phyloP scores from a whole-genome alignment of 2,888 invertebrate genomes.

The Conistra vaccinii region DNA sequence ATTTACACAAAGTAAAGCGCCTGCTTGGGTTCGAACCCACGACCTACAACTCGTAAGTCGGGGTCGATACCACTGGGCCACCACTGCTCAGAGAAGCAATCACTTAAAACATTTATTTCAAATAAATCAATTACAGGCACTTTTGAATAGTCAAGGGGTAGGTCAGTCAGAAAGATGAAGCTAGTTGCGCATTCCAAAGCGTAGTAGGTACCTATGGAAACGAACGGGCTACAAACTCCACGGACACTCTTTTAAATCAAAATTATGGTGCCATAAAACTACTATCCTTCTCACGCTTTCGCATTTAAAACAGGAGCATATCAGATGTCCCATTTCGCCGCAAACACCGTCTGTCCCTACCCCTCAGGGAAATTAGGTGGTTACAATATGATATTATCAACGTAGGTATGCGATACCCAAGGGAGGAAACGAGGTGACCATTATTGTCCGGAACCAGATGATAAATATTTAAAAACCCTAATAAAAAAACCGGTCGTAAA shows the following conservation, averaged over 20 bases:
- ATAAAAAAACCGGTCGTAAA: conserved; percentile 13
- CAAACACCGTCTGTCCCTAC: neutral
- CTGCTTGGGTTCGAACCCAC: too few species aligned
- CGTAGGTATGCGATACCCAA: neutral
- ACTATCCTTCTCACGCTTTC: neutral
- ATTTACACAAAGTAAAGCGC: too few species aligned
- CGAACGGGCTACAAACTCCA: neutral
- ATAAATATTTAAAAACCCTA: conserved; percentile 20
- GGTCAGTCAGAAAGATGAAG: neutral
- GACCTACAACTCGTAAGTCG: too few species aligned
- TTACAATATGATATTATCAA: conserved; percentile 25
- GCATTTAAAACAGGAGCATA: conserved; percentile 4
- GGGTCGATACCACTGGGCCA: too few species aligned
- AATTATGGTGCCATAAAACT: neutral
- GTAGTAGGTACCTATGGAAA: too few species aligned
- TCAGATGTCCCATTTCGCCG: conserved; percentile 1
- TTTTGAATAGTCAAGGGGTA: neutral
- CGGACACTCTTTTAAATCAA: neutral
- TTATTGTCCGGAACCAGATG: conserved; percentile 9
- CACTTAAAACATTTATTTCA: too few species aligned
- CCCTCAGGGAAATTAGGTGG: conserved; percentile 52
- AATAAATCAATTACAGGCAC: neutral
- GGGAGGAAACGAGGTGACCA: conserved; percentile 11
- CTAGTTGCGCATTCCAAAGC: neutral
- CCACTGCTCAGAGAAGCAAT: too few species aligned